Base-by-base conservation (phyloP, 2,888 invertebrate species). In the Hofmannophila pseudospretella region DNA sequence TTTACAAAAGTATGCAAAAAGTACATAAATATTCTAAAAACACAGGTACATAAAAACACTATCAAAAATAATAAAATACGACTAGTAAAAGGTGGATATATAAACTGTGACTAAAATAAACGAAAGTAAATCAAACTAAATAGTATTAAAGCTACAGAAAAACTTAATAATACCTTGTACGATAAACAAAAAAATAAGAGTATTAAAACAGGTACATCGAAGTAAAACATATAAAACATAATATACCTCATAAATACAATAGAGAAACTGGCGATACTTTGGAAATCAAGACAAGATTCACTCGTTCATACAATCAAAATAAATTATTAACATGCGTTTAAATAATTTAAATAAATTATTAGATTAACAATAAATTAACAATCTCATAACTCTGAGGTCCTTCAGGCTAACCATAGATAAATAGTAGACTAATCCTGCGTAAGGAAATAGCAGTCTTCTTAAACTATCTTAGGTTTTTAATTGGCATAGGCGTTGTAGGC, bases 401-500 rank as follows among this genome's bases (percentile, higher is more conserved):
- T 70, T 61, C 63, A 72, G 67, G 64, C 65, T 73, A 71, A 61
- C 49, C 51, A 44, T 57, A 55, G 60, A 63, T 50, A 49, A 39
- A 38, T 38, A 35, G 32, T 37, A 35, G 40, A 41, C 43, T 49
- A 49, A 44, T 45, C 55, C 49, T 52, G 34, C 27, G 38, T 36
- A 49, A 42, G 44, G 42, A 44, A 33, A 10, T 23, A 36, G 40
- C 41, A 45, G 59, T 52, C 51, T 59, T 51, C 33, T 53, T 45
- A 46, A 47, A 39, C 51, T 56, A 57, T 69, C 70, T 75, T 73
- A 70, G 73, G 69, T 67, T 53, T 16, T 28, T 65, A 85, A 64
- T 81, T 75, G 47, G 82, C 58, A 73, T 92, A 89, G 41, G 92
- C 94, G 60, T 85, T 90, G 79, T 94, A 95, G 32, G 94, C 93